Percentiles rank a stretch among this genome's conserved stretches.
These are phyloP conservation scores for Listrodromus nycthemerus DNA, from an alignment of 2,888 invertebrate genomes.

Conservation along the genomic window DNA sequence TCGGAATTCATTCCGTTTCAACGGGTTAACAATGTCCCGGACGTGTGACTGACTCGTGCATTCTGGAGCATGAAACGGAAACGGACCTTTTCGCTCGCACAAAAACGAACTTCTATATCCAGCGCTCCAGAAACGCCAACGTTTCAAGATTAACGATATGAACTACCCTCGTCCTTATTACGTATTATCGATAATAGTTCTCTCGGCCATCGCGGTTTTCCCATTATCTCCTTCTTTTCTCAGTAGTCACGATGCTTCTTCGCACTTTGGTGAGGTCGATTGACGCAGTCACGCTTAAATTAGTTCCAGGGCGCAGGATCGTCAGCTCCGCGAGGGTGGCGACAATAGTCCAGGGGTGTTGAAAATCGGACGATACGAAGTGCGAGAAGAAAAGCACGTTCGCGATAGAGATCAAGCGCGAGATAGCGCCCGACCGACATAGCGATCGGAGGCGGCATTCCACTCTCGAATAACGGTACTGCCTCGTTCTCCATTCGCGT, in stretches of 20 bases:
- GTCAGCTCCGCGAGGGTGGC: conserved; percentile 7
- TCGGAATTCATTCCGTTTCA: conserved; percentile 26
- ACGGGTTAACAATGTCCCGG: conserved; percentile 27
- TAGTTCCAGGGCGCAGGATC: conserved; percentile 29
- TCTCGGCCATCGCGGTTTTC: not conserved
- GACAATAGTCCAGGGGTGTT: conserved; percentile 16
- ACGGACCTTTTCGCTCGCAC: not conserved
- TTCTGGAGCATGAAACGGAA: not conserved
- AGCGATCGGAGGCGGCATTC: conserved; percentile 57
- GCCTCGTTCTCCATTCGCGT: conserved; percentile 40
- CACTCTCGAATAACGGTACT: conserved; percentile 40
- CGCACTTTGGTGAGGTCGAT: not conserved
- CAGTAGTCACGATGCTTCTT: not conserved
- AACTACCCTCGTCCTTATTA: not conserved
- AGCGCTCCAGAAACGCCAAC: not conserved
- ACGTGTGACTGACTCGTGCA: conserved; percentile 36
- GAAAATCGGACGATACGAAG: conserved; percentile 21
- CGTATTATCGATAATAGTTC: not conserved
- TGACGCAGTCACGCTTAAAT: conserved; percentile 34
- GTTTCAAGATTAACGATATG: not conserved
- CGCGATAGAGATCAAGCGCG: conserved; percentile 42
- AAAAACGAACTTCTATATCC: not conserved
- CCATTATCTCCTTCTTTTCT: not conserved
- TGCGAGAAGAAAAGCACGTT: conserved; percentile 20
- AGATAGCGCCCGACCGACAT: conserved; percentile 53